Conservation (phyloP, 2,797 vertebrate genomes). For the Menidia menidia region DNA sequence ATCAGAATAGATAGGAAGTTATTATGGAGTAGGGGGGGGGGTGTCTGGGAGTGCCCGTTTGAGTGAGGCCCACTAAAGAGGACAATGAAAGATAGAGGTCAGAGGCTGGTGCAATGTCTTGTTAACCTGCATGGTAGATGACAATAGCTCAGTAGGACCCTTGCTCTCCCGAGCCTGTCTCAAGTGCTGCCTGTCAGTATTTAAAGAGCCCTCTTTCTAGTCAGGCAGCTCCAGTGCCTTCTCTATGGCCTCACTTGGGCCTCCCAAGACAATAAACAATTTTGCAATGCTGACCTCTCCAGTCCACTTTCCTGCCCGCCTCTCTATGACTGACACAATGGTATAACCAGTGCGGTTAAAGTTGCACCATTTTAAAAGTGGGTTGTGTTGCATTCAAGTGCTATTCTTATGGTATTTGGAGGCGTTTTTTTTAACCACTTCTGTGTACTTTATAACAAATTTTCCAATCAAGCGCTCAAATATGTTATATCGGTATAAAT, state of each 20-base stretch:
- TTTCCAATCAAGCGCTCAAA: conserved; percentile 54
- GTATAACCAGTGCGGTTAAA: conserved; percentile 46
- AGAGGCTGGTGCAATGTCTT: conserved; percentile 59
- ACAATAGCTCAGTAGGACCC: conserved; percentile 77
- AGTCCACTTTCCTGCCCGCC: conserved; percentile 28
- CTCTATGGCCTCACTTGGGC: conserved; percentile 61
- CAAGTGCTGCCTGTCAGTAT: conserved; percentile 74
- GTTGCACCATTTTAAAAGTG: conserved; percentile 53
- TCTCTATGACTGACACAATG: conserved; percentile 41
- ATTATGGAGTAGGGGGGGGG: not conserved
- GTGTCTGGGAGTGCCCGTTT: conserved; percentile 11
- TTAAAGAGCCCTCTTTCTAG: conserved; percentile 72
- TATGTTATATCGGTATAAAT: conserved; percentile 6
- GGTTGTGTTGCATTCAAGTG: conserved; percentile 45
- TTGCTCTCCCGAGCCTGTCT: conserved; percentile 66
- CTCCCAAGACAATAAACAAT: conserved; percentile 61
- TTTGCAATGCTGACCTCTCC: conserved; percentile 65
- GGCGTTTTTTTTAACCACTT: conserved; percentile 13
- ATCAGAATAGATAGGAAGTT: conserved; percentile 39
- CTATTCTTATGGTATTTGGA: conserved; percentile 27
- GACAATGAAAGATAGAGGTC: conserved; percentile 57
- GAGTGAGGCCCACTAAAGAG: conserved; percentile 32
- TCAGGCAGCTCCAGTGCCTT: conserved; percentile 67
- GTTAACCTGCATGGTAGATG: conserved; percentile 72
- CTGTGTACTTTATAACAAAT: conserved; percentile 25